Base-by-base conservation (phyloP, 1,140 invertebrate genomes). In the Aphelenchoides avenae region DNA sequence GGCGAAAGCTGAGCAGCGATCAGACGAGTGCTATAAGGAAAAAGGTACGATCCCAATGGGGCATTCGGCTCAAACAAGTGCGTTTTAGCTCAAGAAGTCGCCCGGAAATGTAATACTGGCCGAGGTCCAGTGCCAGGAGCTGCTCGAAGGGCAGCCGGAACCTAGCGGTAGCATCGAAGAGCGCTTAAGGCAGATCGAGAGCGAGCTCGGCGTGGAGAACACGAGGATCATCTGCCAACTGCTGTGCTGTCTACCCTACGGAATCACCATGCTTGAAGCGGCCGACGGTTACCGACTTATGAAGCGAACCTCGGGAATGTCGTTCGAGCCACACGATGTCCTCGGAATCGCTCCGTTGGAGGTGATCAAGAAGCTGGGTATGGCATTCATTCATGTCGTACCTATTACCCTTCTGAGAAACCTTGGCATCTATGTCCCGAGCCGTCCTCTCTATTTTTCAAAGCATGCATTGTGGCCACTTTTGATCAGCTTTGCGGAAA, bases 181-280 rank as follows among this genome's bases (percentile, higher is more conserved):
- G 5, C 24, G 61, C 11, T 36, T 61, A 36, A 46, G 41, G n/a
- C 31, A 36, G 20, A 47, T 68, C 18, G 65, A 67, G 49, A 24
- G 37, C 15, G 36, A 51, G 6, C 66, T 49, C 37, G 65, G 66
- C 13, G 36, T 46, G 34, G 60, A 65, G 33, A 40, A 33, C 31
- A 59, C 70, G 15, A 33, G 68, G 9, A 57, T 64, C 29, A 44
- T 67, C 22, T 67, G 66, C 41, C 59, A 67, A 49, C 42, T 67
- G 20, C 31, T 67, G 22, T 64, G 61, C 40, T 49, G 64, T 40
- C 51, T 52, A 18, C 65, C 65, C 5, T 59, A 37, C 39, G 65
- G 65, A 3, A 34, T 67, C 15, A 67, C 58, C n/a, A 29, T 43
- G 3, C 20, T 52, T 11, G 65, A 67, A 49, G 13, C 70, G 24